A percentile compares a stretch with the other conserved stretches of the same genome.
Evolutionary conservation across 2,888 invertebrate genomes (phyloP).

Genomic region (Nomada ferruginata): DNA sequence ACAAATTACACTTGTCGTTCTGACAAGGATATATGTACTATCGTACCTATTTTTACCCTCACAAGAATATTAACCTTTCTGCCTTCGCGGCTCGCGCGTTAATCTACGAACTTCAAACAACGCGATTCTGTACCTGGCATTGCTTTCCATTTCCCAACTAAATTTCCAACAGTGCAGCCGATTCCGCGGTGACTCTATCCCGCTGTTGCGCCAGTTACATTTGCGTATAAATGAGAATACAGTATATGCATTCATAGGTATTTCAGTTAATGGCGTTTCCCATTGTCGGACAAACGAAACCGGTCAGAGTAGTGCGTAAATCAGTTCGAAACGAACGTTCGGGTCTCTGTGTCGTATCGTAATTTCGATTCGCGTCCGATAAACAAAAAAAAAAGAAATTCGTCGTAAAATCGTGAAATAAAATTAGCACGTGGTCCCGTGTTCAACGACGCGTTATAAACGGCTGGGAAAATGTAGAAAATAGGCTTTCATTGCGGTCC

Average conservation of each 20-base stretch:
- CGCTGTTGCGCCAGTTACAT: slow-evolving; percentile 34
- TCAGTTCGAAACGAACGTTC: slow-evolving; percentile 31
- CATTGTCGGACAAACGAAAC: slow-evolving; percentile 9
- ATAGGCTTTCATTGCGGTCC: background rate
- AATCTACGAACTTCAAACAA: background rate
- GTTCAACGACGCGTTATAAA: background rate
- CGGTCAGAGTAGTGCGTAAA: slow-evolving; percentile 9
- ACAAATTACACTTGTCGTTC: too few species aligned
- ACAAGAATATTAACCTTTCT: background rate
- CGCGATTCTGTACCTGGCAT: background rate
- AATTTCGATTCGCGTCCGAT: slow-evolving; percentile 29
- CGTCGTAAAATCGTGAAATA: slow-evolving; percentile 14
- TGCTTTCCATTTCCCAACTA: slow-evolving; percentile 35
- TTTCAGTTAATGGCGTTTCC: slow-evolving; percentile 45
- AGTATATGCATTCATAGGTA: slow-evolving; percentile 41
- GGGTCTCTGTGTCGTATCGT: background rate
- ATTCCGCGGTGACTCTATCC: slow-evolving; percentile 3
- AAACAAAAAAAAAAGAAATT: slow-evolving; percentile 31
- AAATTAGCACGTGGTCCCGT: slow-evolving; percentile 2
- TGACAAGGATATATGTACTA: too few species aligned
- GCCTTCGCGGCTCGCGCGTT: background rate
- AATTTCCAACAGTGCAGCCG: slow-evolving; percentile 32
- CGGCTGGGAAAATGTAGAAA: background rate
- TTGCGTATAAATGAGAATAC: slow-evolving; percentile 60
- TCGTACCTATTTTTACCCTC: background rate